Evolutionary conservation across 2,113 vertebrate species (phyloP).

Genomic region (Xerus inauris): DNA sequence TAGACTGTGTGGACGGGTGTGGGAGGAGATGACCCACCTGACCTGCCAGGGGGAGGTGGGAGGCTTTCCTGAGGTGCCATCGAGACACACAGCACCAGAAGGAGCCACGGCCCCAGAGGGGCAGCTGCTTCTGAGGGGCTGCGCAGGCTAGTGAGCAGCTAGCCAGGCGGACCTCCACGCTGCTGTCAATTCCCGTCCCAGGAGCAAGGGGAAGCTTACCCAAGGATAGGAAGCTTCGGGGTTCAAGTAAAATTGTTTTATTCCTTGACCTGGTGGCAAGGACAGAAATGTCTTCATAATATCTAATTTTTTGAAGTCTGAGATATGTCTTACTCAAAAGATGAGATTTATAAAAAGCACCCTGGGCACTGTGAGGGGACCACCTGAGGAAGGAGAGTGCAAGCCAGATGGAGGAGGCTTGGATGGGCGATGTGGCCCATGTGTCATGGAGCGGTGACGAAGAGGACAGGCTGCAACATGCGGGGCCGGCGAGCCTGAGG

Average conservation of each 20-base stretch:
- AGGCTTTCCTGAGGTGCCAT: too few relatives aligned
- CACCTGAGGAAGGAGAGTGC: background rate
- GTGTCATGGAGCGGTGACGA: background rate
- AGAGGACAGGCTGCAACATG: background rate
- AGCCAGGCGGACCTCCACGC: too few relatives aligned
- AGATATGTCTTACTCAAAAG: background rate
- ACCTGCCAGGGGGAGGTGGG: too few relatives aligned
- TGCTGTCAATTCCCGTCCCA: too few relatives aligned
- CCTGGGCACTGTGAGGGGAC: background rate
- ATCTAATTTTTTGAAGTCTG: background rate
- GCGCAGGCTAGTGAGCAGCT: too few relatives aligned
- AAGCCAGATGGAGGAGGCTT: background rate
- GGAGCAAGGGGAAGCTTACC: background rate
- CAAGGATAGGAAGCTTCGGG: background rate
- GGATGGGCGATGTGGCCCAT: background rate
- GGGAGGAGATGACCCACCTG: background rate
- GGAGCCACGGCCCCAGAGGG: background rate
- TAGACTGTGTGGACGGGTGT: background rate
- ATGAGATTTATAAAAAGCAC: background rate
- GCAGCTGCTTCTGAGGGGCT: background rate
- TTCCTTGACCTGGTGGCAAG: background rate
- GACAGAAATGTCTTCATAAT: background rate
- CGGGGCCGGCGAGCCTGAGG: fast-evolving
- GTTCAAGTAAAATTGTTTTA: background rate
- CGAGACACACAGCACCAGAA: background rate